Conservation (phyloP, 2,888 invertebrate species). For the Lamellibrachia satsuma region DNA sequence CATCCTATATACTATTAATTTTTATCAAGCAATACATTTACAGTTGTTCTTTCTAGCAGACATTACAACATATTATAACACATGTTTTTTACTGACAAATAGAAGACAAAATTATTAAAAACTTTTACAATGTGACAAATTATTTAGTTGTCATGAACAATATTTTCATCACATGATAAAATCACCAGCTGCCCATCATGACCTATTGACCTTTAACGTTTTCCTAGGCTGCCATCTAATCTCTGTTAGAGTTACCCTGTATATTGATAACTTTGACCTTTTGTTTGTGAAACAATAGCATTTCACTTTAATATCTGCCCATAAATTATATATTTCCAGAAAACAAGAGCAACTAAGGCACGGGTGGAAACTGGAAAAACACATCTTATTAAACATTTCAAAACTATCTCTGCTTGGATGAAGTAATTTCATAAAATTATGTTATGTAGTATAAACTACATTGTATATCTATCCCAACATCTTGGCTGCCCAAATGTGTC, state of each 20-base stretch:
- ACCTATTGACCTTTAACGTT: neutral
- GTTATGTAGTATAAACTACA: too few relatives aligned
- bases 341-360: neutral
- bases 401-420: too few relatives aligned
- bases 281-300: neutral
- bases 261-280: neutral
- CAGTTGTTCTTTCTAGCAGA: neutral
- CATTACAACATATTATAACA: too few relatives aligned
- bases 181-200: constrained; percentile 18
- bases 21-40: neutral
- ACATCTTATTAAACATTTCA: neutral
- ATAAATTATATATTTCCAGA: neutral
- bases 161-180: neutral
- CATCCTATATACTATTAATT: neutral
- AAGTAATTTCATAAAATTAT: too few relatives aligned
- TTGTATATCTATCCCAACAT: too few relatives aligned
- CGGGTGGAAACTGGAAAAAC: neutral
- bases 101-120: too few relatives aligned
- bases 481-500: too few relatives aligned
- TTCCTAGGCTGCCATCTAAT: neutral
- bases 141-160: neutral
- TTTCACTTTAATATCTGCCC: neutral
- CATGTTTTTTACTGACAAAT: too few relatives aligned
- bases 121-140: neutral
- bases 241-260: neutral